These are phyloP conservation scores for Thermophis baileyi DNA, from an alignment of 2,113 vertebrate genomes.

Conservation along the genomic window DNA sequence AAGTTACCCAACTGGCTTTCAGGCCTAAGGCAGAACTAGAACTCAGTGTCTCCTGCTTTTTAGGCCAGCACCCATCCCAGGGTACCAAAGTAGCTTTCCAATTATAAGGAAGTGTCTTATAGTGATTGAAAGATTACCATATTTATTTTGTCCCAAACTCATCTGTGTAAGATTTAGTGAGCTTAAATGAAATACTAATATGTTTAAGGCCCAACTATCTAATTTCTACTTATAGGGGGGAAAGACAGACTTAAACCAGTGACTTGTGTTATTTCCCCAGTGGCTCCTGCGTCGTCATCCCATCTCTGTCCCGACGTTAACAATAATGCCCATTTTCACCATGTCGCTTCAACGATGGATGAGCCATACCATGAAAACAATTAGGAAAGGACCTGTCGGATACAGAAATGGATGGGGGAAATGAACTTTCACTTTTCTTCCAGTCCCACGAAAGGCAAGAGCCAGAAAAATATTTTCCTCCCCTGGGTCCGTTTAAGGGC, in stretches of 20 bases:
- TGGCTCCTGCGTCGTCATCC: neutral
- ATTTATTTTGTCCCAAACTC: neutral
- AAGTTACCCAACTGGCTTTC: too few species aligned
- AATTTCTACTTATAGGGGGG: neutral
- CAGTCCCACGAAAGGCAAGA: neutral
- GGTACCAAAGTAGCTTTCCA: neutral
- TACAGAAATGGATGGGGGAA: neutral
- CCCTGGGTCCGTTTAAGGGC: neutral
- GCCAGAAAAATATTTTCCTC: neutral
- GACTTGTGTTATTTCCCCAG: neutral
- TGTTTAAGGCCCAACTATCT: neutral
- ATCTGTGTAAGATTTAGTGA: neutral
- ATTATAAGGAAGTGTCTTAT: neutral
- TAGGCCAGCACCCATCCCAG: neutral
- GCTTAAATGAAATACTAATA: neutral
- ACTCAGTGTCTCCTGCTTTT: neutral
- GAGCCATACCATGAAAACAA: neutral
- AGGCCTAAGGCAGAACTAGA: neutral
- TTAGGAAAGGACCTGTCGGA: neutral
- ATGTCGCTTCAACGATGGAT: neutral
- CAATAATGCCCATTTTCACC: neutral
- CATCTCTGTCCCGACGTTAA: neutral
- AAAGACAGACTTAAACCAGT: neutral
- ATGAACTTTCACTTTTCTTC: neutral
- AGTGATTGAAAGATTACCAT: too few species aligned